These are phyloP conservation scores for Geotria australis DNA, from an alignment of 2,797 vertebrate species.

Conservation along the genomic window DNA sequence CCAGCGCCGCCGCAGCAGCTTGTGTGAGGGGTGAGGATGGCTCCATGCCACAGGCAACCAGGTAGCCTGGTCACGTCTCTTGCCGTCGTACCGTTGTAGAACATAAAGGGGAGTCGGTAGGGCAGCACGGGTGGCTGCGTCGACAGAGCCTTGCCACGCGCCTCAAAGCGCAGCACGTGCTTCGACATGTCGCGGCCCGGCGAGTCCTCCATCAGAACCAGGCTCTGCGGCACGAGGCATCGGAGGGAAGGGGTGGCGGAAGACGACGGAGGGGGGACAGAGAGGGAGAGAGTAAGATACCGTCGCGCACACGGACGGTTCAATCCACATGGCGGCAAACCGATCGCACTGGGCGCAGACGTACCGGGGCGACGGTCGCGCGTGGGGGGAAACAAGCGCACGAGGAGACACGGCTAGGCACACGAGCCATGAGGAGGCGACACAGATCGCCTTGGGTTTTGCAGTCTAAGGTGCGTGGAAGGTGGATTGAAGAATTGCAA, in stretches of 20 bases:
- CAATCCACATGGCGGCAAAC: constrained; percentile 4
- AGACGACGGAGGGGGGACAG: background rate
- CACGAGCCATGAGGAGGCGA: too few relatives aligned
- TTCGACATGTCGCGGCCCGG: constrained; percentile 33
- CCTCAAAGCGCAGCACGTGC: constrained; percentile 35
- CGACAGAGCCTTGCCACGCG: constrained; percentile 4
- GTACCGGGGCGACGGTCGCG: too few relatives aligned
- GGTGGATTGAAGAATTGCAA: too few relatives aligned
- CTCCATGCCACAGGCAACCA: too few relatives aligned
- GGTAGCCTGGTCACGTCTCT: too few relatives aligned
- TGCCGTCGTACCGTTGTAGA: constrained; percentile 33
- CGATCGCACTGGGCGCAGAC: constrained; percentile 9
- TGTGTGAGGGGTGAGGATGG: too few relatives aligned
- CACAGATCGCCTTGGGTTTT: too few relatives aligned
- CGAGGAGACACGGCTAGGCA: too few relatives aligned
- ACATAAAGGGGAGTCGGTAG: constrained; percentile 37
- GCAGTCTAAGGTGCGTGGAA: too few relatives aligned
- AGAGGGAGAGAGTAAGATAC: background rate
- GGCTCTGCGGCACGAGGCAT: constrained; percentile 13
- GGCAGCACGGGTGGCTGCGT: constrained; percentile 10
- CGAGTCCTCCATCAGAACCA: constrained; percentile 44
- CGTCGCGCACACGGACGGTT: constrained; percentile 2
- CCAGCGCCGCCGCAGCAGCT: too few relatives aligned
- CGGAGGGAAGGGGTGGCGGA: background rate
- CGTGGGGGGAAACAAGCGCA: too few relatives aligned